Percentiles rank a stretch among this genome's conserved stretches.
phyloP scores from a whole-genome alignment of 2,888 invertebrate genomes.

The Macrophya alboannulata region DNA sequence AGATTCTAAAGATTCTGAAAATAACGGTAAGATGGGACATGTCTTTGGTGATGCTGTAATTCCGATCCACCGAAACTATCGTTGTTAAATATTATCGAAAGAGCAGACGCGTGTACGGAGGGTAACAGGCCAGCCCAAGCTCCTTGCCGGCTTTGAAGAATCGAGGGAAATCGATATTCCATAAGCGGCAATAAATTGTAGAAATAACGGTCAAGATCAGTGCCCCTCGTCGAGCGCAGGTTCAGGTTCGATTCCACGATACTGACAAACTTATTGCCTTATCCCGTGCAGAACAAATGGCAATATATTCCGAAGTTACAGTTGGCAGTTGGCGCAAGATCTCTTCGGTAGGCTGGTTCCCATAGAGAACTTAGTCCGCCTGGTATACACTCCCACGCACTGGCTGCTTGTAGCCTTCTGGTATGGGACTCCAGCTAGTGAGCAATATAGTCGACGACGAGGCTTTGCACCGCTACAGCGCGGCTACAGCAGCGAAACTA shows the following conservation, averaged over 20 bases:
- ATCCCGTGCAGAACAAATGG: slow-evolving; percentile 76
- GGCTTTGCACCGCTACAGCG: slow-evolving; percentile 41
- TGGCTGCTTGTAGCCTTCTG: slow-evolving; percentile 69
- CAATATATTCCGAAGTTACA: slow-evolving; percentile 74
- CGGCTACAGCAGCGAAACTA: slow-evolving; percentile 48
- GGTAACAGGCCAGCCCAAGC: not conserved
- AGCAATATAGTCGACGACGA: slow-evolving; percentile 61
- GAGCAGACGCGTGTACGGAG: not conserved
- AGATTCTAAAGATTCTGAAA: slow-evolving; percentile 22
- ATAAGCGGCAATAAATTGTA: slow-evolving; percentile 56
- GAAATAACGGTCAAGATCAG: slow-evolving; percentile 60
- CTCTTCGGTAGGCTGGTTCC: slow-evolving; percentile 64
- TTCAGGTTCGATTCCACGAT: slow-evolving; percentile 73
- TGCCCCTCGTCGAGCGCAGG: slow-evolving; percentile 59
- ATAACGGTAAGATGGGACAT: slow-evolving; percentile 4
- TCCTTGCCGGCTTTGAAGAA: not conserved
- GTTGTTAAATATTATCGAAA: slow-evolving; percentile 4
- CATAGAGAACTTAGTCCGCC: slow-evolving; percentile 62
- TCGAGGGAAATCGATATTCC: slow-evolving; percentile 52
- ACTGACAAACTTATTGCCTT: slow-evolving; percentile 77
- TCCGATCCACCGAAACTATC: slow-evolving; percentile 4
- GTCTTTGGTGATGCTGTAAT: not conserved
- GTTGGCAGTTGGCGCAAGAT: slow-evolving; percentile 61
- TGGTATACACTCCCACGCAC: slow-evolving; percentile 75
- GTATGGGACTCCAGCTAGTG: slow-evolving; percentile 68